Evolutionary conservation across 2,888 invertebrate species (phyloP).

Genomic region (Heteromurus nitidus): DNA sequence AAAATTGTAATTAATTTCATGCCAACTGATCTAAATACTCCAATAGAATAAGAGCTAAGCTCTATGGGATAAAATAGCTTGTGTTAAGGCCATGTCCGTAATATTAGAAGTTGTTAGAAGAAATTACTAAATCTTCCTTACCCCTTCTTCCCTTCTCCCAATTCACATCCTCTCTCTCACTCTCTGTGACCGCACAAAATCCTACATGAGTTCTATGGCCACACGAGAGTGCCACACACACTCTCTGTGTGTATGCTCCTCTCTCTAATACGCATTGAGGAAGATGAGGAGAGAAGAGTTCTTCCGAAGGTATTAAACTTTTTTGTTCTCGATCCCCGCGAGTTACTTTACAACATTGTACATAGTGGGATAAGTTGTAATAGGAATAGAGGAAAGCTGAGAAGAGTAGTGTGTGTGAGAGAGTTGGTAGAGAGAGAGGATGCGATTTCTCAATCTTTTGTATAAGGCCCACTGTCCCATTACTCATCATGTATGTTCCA

Average conservation of each 20-base stretch:
- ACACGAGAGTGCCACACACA: too few relatives aligned
- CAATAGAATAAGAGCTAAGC: slow-evolving; percentile 5
- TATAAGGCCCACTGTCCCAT: slow-evolving; percentile 57
- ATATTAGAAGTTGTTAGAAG: slow-evolving; percentile 60
- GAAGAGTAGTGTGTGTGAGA: too few relatives aligned
- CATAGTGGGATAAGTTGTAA: neutral
- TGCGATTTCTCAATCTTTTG: slow-evolving; percentile 59
- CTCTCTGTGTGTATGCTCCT: too few relatives aligned
- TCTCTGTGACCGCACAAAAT: too few relatives aligned
- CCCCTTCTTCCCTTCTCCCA: slow-evolving; percentile 14
- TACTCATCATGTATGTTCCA: slow-evolving; percentile 51
- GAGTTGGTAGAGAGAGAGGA: slow-evolving; percentile 14
- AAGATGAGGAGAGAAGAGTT: too few relatives aligned
- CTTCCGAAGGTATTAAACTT: neutral
- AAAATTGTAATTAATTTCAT: slow-evolving; percentile 61
- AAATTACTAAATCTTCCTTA: slow-evolving; percentile 60
- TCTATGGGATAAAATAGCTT: slow-evolving; percentile 1
- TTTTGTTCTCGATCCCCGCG: neutral
- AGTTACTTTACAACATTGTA: neutral
- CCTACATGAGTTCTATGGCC: too few relatives aligned
- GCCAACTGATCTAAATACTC: slow-evolving; percentile 58
- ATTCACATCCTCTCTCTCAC: too few relatives aligned
- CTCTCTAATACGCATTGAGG: neutral
- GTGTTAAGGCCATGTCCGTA: slow-evolving; percentile 17
- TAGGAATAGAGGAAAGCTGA: too few relatives aligned